Conservation (phyloP, 1,140 invertebrate genomes). For the Dendrolimus punctatus region DNA sequence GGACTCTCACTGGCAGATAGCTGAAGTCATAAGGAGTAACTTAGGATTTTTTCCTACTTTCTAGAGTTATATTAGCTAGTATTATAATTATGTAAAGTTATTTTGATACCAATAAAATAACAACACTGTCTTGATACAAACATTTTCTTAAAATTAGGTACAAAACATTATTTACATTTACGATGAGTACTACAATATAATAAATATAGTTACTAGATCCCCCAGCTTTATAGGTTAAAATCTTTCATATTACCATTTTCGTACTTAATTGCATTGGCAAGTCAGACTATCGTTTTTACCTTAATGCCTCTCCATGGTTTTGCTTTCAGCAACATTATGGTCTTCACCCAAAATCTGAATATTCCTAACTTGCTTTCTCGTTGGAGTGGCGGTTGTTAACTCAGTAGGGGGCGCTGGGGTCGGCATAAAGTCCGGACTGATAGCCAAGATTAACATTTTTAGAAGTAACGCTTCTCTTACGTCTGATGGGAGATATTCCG, state of each 20-base stretch:
- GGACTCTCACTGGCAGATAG: neutral
- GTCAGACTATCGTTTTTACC: slow-evolving; percentile 9
- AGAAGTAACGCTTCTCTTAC: slow-evolving; percentile 78
- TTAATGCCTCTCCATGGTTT: slow-evolving; percentile 35
- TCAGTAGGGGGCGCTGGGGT: slow-evolving; percentile 44
- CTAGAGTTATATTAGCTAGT: too few species aligned
- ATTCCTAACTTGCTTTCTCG: slow-evolving; percentile 72
- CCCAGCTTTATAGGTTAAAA: too few species aligned
- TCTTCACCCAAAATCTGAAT: slow-evolving; percentile 76
- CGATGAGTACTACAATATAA: slow-evolving; percentile 22
- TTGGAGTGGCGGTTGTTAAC: slow-evolving; percentile 54
- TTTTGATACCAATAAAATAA: slow-evolving; percentile 9
- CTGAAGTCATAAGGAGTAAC: slow-evolving; percentile 1
- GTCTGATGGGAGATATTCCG: slow-evolving; percentile 76
- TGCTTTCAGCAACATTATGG: slow-evolving; percentile 27
- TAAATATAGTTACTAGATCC: too few species aligned
- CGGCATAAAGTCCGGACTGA: slow-evolving; percentile 75
- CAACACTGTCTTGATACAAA: slow-evolving; percentile 11
- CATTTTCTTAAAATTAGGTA: slow-evolving; percentile 13
- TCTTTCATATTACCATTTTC: too few species aligned
- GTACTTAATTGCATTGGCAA: too few species aligned
- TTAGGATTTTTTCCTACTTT: neutral
- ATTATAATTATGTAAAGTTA: too few species aligned
- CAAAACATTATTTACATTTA: slow-evolving; percentile 24
- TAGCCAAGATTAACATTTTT: slow-evolving; percentile 80